phyloP scores from a whole-genome alignment of 2,888 invertebrate genomes.

The Dendrolimus pini region DNA sequence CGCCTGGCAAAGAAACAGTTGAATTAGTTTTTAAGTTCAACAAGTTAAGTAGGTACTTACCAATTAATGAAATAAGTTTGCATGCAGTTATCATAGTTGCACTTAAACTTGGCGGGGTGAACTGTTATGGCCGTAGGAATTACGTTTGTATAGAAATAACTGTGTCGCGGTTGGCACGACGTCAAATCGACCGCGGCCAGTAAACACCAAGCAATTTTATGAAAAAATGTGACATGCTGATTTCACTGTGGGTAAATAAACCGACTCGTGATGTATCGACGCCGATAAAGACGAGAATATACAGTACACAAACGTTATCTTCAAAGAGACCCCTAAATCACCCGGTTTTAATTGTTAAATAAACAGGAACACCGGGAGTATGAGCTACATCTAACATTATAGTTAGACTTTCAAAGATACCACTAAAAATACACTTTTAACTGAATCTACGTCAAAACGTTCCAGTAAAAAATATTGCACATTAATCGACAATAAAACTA shows the following conservation, averaged over 20 bases:
- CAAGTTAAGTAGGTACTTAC: too few species aligned
- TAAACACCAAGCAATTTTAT: conserved; percentile 44
- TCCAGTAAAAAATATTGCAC: not conserved
- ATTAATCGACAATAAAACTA: not conserved
- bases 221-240: conserved; percentile 50
- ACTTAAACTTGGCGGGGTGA: not conserved
- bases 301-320: conserved; percentile 28
- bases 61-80: too few species aligned
- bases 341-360: conserved; percentile 33
- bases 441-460: not conserved
- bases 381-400: conserved; percentile 19
- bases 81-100: not conserved
- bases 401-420: conserved; percentile 7
- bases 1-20: too few species aligned
- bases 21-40: too few species aligned
- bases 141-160: conserved; percentile 39
- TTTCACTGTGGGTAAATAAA: conserved; percentile 44
- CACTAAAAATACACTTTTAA: not conserved
- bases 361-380: conserved; percentile 23
- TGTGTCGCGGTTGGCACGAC: conserved; percentile 57
- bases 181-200: conserved; percentile 41
- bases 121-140: not conserved
- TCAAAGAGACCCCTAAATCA: conserved; percentile 50
- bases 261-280: conserved; percentile 35
- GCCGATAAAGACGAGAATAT: conserved; percentile 27